Conservation (phyloP, 2,797 vertebrate species). For the Discoglossus pictus region DNA sequence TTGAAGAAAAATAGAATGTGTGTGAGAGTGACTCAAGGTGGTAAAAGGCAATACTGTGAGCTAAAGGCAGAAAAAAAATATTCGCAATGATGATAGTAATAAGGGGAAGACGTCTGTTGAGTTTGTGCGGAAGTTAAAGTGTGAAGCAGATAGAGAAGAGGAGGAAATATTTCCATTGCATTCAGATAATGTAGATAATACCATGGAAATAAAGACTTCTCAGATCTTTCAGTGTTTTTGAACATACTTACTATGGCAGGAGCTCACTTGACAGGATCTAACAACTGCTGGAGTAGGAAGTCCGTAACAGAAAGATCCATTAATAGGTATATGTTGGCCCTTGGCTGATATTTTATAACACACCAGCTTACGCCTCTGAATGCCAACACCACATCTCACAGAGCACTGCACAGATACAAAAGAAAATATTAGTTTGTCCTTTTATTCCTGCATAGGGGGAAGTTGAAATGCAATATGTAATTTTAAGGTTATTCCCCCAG, state of each 20-base stretch:
- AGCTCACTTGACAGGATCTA: constrained; percentile 78
- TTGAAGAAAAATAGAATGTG: no score
- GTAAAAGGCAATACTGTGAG: no score
- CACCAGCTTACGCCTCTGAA: constrained; percentile 76
- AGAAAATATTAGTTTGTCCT: not conserved
- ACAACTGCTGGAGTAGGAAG: constrained; percentile 70
- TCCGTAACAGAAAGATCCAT: constrained; percentile 66
- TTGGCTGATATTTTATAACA: constrained; percentile 76
- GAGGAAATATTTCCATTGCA: no score
- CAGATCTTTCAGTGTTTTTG: not conserved
- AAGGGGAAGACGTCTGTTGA: no score
- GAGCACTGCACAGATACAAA: constrained; percentile 76
- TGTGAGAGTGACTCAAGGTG: no score
- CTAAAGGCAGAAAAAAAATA: no score
- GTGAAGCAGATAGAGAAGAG: no score
- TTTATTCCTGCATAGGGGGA: constrained; percentile 10
- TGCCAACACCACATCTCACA: constrained; percentile 82
- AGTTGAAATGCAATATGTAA: no score
- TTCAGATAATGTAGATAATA: no score
- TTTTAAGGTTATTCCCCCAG: no score
- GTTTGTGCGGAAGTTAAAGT: no score
- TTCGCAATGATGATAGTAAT: no score
- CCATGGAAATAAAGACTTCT: not conserved
- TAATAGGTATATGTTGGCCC: constrained; percentile 71
- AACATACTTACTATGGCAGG: constrained; percentile 80